phyloP scores from a whole-genome alignment of 2,113 vertebrate species.

The Carlito syrichta region DNA sequence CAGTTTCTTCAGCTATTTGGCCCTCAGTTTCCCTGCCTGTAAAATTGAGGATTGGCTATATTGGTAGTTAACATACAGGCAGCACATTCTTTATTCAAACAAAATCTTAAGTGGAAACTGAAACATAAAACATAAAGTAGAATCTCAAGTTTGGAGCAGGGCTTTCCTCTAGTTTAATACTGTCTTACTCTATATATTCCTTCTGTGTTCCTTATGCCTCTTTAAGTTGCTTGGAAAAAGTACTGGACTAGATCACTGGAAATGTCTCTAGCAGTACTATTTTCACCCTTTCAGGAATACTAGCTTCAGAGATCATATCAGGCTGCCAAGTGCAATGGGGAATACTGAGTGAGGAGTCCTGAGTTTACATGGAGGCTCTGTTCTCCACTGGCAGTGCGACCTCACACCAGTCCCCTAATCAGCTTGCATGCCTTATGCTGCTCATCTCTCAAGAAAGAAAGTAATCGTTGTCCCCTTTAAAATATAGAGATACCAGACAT shows the following conservation, averaged over 20 bases:
- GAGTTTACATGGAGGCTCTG: background rate
- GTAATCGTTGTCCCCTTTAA: background rate
- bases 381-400: background rate
- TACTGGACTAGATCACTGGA: no score
- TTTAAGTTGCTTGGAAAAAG: background rate
- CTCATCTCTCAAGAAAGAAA: background rate
- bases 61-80: background rate
- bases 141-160: background rate
- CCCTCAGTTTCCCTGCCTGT: no score
- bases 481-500: background rate
- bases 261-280: background rate
- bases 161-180: background rate
- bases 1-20: no score
- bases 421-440: background rate
- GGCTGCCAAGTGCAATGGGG: background rate
- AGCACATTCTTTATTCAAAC: background rate
- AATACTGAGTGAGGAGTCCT: background rate
- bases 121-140: no score
- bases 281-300: background rate
- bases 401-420: background rate
- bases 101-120: background rate
- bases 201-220: background rate
- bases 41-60: background rate
- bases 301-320: background rate
- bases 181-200: background rate